Base-by-base conservation (phyloP, 1,140 invertebrate species). In the Heliconius hewitsoni region DNA sequence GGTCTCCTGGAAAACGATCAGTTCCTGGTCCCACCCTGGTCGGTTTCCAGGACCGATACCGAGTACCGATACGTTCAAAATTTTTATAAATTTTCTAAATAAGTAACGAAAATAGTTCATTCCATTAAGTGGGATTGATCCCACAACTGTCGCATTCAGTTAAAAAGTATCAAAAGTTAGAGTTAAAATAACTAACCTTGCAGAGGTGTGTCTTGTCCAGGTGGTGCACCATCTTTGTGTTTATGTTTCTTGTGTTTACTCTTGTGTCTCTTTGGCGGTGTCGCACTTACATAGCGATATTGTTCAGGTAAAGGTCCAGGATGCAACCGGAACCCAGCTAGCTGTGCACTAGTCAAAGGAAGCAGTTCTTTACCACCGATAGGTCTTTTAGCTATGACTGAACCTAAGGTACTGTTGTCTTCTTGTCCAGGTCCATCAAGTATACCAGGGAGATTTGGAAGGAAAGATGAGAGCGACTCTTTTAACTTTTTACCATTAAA, bases 401-500 rank as follows among this genome's bases (percentile, higher is more conserved):
- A 98, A 76, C 98, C 96, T 78, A 99, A 94, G 30, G 98, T 99
- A 95, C 98, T 99, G 87, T 95, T 97, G 88, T 96, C 96, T 83
- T 96, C 95, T 81, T 96, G 95, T 96, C 98, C 98, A 80, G 98
- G 98, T 55, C 97, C 97, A 94, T 99, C 98, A 82, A 99, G 98
- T 78, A 98, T 98, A 42, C 98, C 98, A 80, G 98, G 98, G 79
- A 99, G 95, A 94, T 98, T 98, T 50, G 98, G 98, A 76, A 99
- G 95, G 93, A 99, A 99, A 19, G 98, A 98, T 55, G 98, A 99
- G 71, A 99, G 93, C 79, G 98, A 98, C 93, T 99, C 98, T 91
- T 99, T 99, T 8, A 99, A 96, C 95, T 98, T 99, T 90, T 99
- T 98, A n/a, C 98, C 98, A 95, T 98, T 99, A 95, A 99, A 99